phyloP scores from a whole-genome alignment of 2,113 vertebrate species.

The Eudyptes chrysolophus region DNA sequence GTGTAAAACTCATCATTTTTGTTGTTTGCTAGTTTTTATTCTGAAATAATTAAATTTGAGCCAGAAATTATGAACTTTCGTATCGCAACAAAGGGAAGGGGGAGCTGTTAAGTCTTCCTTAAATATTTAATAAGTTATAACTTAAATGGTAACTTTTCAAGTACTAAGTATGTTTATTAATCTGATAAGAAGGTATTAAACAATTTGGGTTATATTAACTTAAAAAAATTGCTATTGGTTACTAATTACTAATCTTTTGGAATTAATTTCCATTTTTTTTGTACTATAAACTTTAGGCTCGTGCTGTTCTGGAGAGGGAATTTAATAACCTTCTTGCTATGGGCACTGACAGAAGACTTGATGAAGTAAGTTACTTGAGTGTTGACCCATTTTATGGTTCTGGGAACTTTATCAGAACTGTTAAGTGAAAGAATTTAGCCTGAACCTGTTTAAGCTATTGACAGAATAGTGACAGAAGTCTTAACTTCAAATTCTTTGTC shows the following conservation, averaged over 20 bases:
- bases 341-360: slow-evolving; percentile 90
- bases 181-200: background rate
- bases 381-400: background rate
- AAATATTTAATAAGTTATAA: background rate
- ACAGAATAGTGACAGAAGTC: background rate
- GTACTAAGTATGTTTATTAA: background rate
- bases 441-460: background rate
- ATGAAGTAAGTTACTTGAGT: slow-evolving; percentile 83
- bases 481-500: background rate
- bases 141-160: background rate
- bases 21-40: background rate
- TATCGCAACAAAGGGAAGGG: background rate
- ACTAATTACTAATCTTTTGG: background rate
- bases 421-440: background rate
- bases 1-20: background rate
- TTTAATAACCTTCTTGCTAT: slow-evolving; percentile 88
- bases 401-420: background rate
- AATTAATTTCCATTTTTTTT: background rate
- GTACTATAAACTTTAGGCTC: slow-evolving; percentile 75
- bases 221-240: background rate
- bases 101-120: background rate
- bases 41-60: background rate
- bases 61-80: background rate
- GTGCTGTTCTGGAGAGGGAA: slow-evolving; percentile 89
- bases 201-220: background rate